Percentiles rank a stretch among this genome's conserved stretches.
phyloP scores from a whole-genome alignment of 2,888 invertebrate species.

The Onthophagus sagittarius region DNA sequence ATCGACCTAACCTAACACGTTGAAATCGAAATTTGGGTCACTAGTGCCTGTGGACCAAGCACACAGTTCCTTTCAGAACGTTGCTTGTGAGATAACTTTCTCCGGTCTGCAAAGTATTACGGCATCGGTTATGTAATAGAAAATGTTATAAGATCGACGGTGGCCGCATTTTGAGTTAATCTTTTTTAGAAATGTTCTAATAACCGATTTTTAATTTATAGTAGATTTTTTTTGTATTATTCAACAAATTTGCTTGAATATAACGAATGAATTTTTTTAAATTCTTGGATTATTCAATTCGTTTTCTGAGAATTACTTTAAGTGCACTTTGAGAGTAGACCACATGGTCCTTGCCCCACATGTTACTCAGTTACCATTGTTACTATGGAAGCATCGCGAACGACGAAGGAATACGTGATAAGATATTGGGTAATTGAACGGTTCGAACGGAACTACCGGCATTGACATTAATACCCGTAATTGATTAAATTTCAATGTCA shows the following conservation, averaged over 20 bases:
- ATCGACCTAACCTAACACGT: background rate
- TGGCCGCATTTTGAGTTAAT: conserved; percentile 5
- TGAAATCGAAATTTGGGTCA: conserved; percentile 13
- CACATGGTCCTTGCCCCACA: conserved; percentile 35
- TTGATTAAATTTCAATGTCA: conserved; percentile 20
- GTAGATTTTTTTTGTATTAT: background rate
- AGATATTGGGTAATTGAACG: conserved; percentile 22
- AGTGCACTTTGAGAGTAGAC: background rate
- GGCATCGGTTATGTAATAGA: conserved; percentile 6
- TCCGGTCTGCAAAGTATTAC: conserved; percentile 4
- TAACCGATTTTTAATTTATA: background rate
- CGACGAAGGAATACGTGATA: conserved; percentile 25
- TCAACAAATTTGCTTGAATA: background rate
- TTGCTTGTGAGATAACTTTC: conserved; percentile 3
- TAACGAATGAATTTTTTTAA: background rate
- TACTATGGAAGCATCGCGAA: background rate
- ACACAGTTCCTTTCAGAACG: background rate
- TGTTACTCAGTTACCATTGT: conserved; percentile 24
- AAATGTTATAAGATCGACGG: background rate
- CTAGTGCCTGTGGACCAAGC: background rate
- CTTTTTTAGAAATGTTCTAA: background rate
- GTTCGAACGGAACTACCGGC: conserved; percentile 33
- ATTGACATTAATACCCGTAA: conserved; percentile 29
- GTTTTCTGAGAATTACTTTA: background rate
- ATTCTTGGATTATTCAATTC: background rate